Evolutionary conservation across 1,140 invertebrate genomes (phyloP).

Genomic region (Odontomachus brunneus): DNA sequence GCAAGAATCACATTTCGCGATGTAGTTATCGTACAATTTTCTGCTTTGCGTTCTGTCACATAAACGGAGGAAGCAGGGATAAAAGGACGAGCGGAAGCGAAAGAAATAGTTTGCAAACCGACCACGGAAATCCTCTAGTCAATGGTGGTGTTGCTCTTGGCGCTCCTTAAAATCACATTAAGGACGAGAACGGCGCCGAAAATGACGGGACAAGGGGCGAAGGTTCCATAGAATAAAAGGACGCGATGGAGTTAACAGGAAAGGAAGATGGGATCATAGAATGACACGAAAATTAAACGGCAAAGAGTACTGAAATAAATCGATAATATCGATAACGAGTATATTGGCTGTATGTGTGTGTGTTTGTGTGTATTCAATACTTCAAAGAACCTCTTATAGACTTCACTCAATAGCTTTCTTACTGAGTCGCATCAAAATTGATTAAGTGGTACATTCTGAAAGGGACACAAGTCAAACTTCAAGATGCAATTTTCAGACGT

Average conservation of each 20-base stretch:
- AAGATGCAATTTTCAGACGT: too few relatives aligned
- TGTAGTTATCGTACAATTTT: not conserved
- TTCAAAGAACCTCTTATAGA: too few relatives aligned
- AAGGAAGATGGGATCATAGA: constrained; percentile 21
- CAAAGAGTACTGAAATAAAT: not conserved
- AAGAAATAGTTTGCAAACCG: constrained; percentile 48
- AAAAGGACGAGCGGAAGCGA: not conserved
- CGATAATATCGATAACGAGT: not conserved
- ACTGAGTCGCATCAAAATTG: too few relatives aligned
- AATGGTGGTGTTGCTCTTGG: constrained; percentile 29
- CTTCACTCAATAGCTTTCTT: too few relatives aligned
- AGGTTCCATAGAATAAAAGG: constrained; percentile 3
- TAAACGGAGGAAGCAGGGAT: constrained; percentile 4
- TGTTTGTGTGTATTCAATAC: not conserved
- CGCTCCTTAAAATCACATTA: constrained; percentile 67
- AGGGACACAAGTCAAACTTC: too few relatives aligned
- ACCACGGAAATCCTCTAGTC: constrained; percentile 35
- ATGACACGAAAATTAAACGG: not conserved
- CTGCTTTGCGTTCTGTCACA: not conserved
- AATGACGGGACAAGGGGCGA: constrained; percentile 14
- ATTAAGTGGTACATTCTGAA: too few relatives aligned
- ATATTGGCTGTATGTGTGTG: not conserved
- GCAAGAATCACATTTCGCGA: not conserved
- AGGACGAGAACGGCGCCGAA: constrained; percentile 37
- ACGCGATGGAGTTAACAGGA: not conserved